Conservation (phyloP, 2,888 invertebrate genomes). For the Formica aserva region DNA sequence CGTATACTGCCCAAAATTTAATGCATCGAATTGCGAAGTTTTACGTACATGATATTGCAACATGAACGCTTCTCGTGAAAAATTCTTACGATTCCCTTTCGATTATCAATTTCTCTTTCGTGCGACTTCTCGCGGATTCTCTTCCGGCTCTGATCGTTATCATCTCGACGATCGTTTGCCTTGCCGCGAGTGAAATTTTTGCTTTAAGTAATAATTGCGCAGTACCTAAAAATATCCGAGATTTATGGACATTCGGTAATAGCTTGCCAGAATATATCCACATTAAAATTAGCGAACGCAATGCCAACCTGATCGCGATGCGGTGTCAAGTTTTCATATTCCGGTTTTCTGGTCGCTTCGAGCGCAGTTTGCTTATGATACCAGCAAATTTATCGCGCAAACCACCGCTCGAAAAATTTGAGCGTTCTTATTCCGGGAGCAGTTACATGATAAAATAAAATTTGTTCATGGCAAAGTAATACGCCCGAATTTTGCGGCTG, state of each 20-base stretch:
- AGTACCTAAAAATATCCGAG: neutral
- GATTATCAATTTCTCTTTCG: slow-evolving; percentile 33
- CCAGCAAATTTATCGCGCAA: slow-evolving; percentile 59
- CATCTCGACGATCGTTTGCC: slow-evolving; percentile 2
- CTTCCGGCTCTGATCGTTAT: slow-evolving; percentile 30
- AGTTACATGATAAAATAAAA: slow-evolving; percentile 48
- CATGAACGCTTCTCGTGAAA: slow-evolving; percentile 9
- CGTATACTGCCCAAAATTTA: slow-evolving; percentile 59
- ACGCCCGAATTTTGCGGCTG: slow-evolving; percentile 29
- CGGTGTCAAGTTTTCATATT: neutral
- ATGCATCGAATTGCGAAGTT: slow-evolving; percentile 46
- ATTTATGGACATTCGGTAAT: slow-evolving; percentile 22
- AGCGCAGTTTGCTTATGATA: slow-evolving; percentile 42
- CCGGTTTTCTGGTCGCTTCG: slow-evolving; percentile 18
- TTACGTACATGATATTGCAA: neutral
- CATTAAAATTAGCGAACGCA: slow-evolving; percentile 15
- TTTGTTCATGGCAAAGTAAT: slow-evolving; percentile 37
- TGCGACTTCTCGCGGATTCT: slow-evolving; percentile 14
- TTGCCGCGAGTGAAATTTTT: slow-evolving; percentile 38
- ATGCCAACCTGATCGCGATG: neutral
- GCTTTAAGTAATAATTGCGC: slow-evolving; percentile 20
- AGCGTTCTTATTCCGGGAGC: slow-evolving; percentile 27
- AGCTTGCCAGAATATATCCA: neutral
- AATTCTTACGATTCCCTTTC: neutral
- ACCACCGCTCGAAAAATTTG: slow-evolving; percentile 59